Percentiles rank a stretch among this genome's conserved stretches.
These are phyloP conservation scores for Tetragnatha montana DNA, from an alignment of 2,888 invertebrate species.

Conservation along the genomic window DNA sequence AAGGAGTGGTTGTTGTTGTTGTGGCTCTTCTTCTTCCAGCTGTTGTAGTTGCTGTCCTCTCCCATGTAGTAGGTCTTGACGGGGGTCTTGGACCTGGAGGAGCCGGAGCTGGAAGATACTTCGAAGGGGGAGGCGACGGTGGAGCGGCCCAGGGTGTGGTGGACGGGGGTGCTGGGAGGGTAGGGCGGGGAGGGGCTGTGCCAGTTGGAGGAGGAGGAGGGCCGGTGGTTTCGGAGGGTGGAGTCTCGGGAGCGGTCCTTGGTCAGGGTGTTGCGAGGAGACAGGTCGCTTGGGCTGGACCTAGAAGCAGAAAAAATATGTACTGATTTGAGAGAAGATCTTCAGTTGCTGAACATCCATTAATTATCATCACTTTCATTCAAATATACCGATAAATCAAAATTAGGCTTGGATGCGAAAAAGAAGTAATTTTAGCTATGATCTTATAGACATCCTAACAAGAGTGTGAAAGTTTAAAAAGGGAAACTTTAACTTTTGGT, in stretches of 20 bases:
- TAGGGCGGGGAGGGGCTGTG: conserved; percentile 61
- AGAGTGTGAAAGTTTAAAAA: neutral
- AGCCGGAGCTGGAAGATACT: conserved; percentile 67
- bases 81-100: conserved; percentile 65
- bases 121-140: conserved; percentile 57
- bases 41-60: conserved; percentile 62
- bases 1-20: conserved; percentile 45
- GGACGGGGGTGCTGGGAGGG: conserved; percentile 55
- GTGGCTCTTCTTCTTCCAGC: conserved; percentile 47
- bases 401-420: neutral
- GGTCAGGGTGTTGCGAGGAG: conserved; percentile 49
- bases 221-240: conserved; percentile 25
- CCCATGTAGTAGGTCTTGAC: conserved; percentile 68
- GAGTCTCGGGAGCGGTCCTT: conserved; percentile 61
- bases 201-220: conserved; percentile 44
- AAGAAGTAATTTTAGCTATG: too few species aligned
- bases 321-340: neutral
- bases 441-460: too few species aligned
- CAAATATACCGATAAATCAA: neutral
- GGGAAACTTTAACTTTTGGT: neutral
- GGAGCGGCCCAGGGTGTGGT: conserved; percentile 40
- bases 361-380: neutral
- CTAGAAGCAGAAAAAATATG: neutral
- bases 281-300: conserved; percentile 62
- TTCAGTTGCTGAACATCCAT: neutral